A percentile compares a stretch with the other conserved stretches of the same genome.
phyloP scores from a whole-genome alignment of 2,797 vertebrate species.

The Mionectes olivaceus region DNA sequence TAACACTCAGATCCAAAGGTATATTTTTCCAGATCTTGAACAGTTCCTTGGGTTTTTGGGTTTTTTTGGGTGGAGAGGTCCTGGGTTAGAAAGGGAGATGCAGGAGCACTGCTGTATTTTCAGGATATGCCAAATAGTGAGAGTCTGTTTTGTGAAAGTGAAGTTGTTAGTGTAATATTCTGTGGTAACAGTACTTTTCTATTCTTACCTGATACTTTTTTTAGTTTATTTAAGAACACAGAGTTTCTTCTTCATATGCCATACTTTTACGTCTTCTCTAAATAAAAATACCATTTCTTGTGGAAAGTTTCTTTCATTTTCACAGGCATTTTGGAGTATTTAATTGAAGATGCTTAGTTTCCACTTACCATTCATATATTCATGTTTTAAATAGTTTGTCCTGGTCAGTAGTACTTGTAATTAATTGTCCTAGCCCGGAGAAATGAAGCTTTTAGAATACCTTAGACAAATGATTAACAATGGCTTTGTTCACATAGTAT shows the following conservation, averaged over 20 bases:
- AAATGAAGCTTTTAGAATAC: neutral
- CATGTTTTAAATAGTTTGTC: neutral
- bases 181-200: neutral
- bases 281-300: neutral
- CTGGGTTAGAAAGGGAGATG: neutral
- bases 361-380: neutral
- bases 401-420: neutral
- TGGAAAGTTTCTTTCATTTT: neutral
- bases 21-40: neutral
- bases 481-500: neutral
- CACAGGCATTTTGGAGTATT: neutral
- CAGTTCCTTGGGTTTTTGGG: neutral
- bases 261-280: neutral
- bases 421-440: neutral
- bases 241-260: neutral
- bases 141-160: neutral
- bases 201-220: neutral
- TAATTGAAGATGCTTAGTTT: neutral
- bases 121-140: fast-evolving
- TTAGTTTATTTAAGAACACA: neutral
- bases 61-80: neutral
- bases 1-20: neutral
- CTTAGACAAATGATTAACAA: neutral
- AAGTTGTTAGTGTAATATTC: neutral
- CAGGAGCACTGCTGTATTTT: neutral